Percentiles rank a stretch among this genome's conserved stretches.
Evolutionary conservation across 2,888 invertebrate species (phyloP).

Genomic region (Nomada flava): DNA sequence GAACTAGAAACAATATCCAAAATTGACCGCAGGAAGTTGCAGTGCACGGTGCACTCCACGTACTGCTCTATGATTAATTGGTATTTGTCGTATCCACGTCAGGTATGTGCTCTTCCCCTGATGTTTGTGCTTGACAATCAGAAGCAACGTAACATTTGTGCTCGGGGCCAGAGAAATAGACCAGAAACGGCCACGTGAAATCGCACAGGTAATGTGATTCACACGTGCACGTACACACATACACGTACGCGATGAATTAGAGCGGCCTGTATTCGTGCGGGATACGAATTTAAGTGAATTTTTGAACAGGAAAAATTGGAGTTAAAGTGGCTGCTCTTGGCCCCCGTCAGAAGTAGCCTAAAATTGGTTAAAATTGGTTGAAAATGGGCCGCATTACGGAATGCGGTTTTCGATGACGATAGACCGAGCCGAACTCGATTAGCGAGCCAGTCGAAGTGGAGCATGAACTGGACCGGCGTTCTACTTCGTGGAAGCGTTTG

Average conservation of each 20-base stretch:
- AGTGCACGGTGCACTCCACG: neutral
- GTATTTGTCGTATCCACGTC: constrained; percentile 17
- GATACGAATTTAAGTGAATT: neutral
- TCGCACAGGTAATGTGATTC: neutral
- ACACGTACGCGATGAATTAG: no score
- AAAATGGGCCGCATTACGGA: constrained; percentile 27
- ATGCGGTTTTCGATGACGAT: constrained; percentile 25
- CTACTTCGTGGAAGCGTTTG: constrained; percentile 11
- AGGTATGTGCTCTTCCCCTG: constrained; percentile 18
- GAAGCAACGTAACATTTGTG: constrained; percentile 18
- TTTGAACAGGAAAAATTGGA: neutral
- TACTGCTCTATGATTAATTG: constrained; percentile 10
- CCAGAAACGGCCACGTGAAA: constrained; percentile 1
- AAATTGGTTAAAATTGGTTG: constrained; percentile 33
- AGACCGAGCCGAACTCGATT: constrained; percentile 26
- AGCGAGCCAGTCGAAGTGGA: constrained; percentile 26
- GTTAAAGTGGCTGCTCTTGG: neutral
- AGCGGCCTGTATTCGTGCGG: no score
- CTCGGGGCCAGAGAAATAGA: constrained; percentile 4
- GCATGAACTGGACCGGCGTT: constrained; percentile 16
- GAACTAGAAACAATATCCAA: neutral
- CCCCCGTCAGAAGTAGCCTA: neutral
- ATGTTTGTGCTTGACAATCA: constrained; percentile 31
- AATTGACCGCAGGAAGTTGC: constrained; percentile 15
- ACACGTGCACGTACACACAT: neutral